Percentiles rank a stretch among this genome's conserved stretches.
These are phyloP conservation scores for Tinamus guttatus DNA, from an alignment of 2,113 vertebrate genomes.

Conservation along the genomic window DNA sequence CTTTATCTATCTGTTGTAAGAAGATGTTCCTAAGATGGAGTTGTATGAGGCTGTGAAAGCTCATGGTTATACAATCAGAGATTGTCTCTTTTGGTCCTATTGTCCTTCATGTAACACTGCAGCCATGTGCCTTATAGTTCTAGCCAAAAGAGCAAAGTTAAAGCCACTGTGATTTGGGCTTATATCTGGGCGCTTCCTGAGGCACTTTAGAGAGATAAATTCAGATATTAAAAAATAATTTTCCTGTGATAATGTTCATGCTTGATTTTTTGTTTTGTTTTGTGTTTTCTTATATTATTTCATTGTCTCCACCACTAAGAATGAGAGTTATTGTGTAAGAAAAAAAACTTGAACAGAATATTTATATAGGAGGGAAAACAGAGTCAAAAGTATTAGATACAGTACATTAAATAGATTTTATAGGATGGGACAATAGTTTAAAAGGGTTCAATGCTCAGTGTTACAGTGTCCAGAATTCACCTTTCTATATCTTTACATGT, in stretches of 20 bases:
- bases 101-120: not conserved
- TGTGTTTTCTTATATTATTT: not conserved
- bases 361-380: not conserved
- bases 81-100: not conserved
- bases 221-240: not conserved
- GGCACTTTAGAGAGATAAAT: not conserved
- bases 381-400: not conserved
- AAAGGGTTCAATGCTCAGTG: not conserved
- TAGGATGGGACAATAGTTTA: not conserved
- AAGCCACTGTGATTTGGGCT: not conserved
- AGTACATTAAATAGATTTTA: not conserved
- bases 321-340: not conserved
- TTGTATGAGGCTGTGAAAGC: not conserved
- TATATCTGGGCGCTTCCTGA: not conserved
- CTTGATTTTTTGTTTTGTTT: not conserved
- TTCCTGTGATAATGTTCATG: not conserved
- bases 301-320: not conserved
- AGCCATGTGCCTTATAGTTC: not conserved
- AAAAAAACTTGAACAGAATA: not conserved
- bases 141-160: not conserved
- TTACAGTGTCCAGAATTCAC: not conserved
- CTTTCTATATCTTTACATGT: not conserved
- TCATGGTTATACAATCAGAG: not conserved
- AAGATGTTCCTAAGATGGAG: not conserved
- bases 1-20: not conserved